These are phyloP conservation scores for Phyllotreta striolata DNA, from an alignment of 2,888 invertebrate genomes.

Conservation along the genomic window DNA sequence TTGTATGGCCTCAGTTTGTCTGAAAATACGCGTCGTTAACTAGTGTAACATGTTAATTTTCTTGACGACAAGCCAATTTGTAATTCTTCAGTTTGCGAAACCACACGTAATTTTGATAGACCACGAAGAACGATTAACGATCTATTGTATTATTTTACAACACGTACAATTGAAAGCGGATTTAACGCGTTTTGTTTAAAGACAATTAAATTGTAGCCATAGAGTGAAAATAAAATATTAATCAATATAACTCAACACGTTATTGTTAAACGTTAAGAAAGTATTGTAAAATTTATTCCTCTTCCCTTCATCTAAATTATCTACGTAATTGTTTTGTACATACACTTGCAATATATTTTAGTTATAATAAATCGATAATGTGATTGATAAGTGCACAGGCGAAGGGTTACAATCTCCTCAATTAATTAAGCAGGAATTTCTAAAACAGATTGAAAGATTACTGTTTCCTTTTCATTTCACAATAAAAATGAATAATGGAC, in stretches of 20 bases:
- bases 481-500: constrained; percentile 45
- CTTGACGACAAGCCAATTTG: constrained; percentile 34
- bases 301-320: too few relatives aligned
- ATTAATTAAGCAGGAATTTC: constrained; percentile 29
- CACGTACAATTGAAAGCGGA: too few relatives aligned
- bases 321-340: too few relatives aligned
- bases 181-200: too few relatives aligned
- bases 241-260: too few relatives aligned
- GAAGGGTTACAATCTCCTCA: constrained; percentile 29
- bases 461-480: constrained; percentile 30
- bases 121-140: constrained; percentile 10
- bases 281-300: too few relatives aligned
- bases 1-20: constrained; percentile 29
- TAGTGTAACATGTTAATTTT: constrained; percentile 40
- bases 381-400: constrained; percentile 20
- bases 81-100: constrained; percentile 26
- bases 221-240: too few relatives aligned
- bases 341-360: too few relatives aligned
- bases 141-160: too few relatives aligned
- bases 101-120: constrained; percentile 22
- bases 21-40: constrained; percentile 33
- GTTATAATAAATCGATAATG: constrained; percentile 21
- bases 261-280: too few relatives aligned
- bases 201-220: too few relatives aligned
- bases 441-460: constrained; percentile 32